Percentiles rank a stretch among this genome's conserved stretches.
Conservation (phyloP, 2,888 invertebrate species). For the Pristionchus japonicus region DNA sequence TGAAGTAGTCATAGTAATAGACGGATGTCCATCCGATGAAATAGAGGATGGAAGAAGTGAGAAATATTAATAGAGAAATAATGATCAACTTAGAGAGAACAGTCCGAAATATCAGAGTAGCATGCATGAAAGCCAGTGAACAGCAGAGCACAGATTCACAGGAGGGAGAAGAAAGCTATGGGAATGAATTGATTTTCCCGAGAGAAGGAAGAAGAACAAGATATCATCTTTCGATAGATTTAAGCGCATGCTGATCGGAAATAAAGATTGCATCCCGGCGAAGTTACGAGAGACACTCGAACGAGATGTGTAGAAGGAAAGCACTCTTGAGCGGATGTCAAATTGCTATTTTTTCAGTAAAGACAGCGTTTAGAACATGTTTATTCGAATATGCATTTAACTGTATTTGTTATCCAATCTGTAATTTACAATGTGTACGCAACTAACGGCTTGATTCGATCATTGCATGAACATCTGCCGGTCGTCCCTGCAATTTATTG, state of each 20-base stretch:
- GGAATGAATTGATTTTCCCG: neutral
- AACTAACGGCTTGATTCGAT: neutral
- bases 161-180: too few relatives aligned
- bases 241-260: neutral
- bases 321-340: too few relatives aligned
- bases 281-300: too few relatives aligned
- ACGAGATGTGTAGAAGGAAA: too few relatives aligned
- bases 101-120: neutral
- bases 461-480: neutral
- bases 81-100: neutral
- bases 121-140: too few relatives aligned
- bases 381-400: too few relatives aligned
- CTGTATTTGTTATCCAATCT: neutral
- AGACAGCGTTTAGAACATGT: too few relatives aligned
- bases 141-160: too few relatives aligned
- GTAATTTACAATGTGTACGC: neutral
- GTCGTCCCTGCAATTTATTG: neutral
- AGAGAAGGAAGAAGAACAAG: neutral
- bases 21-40: neutral
- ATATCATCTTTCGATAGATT: neutral
- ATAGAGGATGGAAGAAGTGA: neutral
- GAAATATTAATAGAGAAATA: neutral
- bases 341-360: too few relatives aligned
- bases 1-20: slow-evolving; percentile 3
- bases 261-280: too few relatives aligned